These are phyloP conservation scores for Boloria selene DNA, from an alignment of 2,888 invertebrate genomes.

Conservation along the genomic window DNA sequence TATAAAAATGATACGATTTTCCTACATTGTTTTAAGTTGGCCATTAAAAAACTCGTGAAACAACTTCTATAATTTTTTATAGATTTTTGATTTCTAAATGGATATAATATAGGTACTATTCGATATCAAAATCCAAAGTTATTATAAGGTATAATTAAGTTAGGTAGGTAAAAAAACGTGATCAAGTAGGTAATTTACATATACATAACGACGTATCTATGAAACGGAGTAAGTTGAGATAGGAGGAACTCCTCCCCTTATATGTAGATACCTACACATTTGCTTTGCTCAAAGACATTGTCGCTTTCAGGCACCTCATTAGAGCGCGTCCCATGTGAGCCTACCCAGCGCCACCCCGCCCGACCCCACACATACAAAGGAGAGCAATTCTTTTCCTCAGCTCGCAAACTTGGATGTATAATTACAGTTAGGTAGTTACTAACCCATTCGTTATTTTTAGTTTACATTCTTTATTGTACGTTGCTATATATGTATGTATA, in stretches of 20 bases:
- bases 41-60: no score
- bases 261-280: slow-evolving; percentile 79
- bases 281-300: slow-evolving; percentile 82
- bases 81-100: no score
- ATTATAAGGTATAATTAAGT: neutral
- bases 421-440: slow-evolving; percentile 71
- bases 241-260: slow-evolving; percentile 71
- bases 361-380: slow-evolving; percentile 59
- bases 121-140: no score
- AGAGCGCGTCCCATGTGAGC: slow-evolving; percentile 82
- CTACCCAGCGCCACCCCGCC: slow-evolving; percentile 58
- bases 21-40: no score
- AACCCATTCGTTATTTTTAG: slow-evolving; percentile 51
- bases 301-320: slow-evolving; percentile 83
- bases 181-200: slow-evolving; percentile 42
- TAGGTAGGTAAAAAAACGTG: neutral
- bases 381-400: slow-evolving; percentile 77
- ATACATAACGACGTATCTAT: slow-evolving; percentile 46
- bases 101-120: no score
- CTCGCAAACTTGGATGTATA: slow-evolving; percentile 79
- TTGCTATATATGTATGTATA: neutral
- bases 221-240: slow-evolving; percentile 46
- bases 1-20: no score
- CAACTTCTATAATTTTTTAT: no score
- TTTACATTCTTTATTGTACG: no score